Base-by-base conservation (phyloP, 1,140 invertebrate species). In the Doryteuthis pealeii region DNA sequence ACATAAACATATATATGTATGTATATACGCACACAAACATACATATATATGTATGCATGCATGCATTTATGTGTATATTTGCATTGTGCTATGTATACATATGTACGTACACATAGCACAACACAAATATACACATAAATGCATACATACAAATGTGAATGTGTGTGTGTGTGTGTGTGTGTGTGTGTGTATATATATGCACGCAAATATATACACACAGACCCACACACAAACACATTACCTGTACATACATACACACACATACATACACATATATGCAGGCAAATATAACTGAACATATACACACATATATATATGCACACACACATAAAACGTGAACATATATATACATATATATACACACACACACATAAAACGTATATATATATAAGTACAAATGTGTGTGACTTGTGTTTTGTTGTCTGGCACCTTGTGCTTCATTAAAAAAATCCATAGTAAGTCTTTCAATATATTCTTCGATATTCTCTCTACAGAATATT, bases 1-100 rank as follows among this genome's bases (percentile, higher is more conserved):
- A 58, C 15, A 58, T 58, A 58, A 5, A 58, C 15, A 58, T 58
- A 58, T 58, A 58, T 58, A 58, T 58, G 15, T 58, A 58, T 58
- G 26, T 58, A 58, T 58, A 18, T 28, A 58, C 15, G 15, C 15
- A 58, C 15, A 58, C 15, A 58, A 5, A 58, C 15, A 58, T 58
- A 58, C 15, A 58, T 58, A 28, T 58, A 58, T 58, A 58, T 58
- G 15, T 58, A 58, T 58, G 15, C 15, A 58, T 58, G 26, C 15
- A 58, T 58, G 15, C 15, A 58, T 49, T 10, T 49, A 49, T 49
- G 22, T 49, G 22, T 49, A 49, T 49, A 49, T 22, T 10, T 49
- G 22, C 22, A 49, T 22, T 10, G 8, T 5, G 0, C 3, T 58
- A 58, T 58, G 15, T 58, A 62, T 28, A 62, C 18, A 62, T 0